Percentiles rank a stretch among this genome's conserved stretches.
phyloP scores from a whole-genome alignment of 2,888 invertebrate species.

The Ophion slaviceki region DNA sequence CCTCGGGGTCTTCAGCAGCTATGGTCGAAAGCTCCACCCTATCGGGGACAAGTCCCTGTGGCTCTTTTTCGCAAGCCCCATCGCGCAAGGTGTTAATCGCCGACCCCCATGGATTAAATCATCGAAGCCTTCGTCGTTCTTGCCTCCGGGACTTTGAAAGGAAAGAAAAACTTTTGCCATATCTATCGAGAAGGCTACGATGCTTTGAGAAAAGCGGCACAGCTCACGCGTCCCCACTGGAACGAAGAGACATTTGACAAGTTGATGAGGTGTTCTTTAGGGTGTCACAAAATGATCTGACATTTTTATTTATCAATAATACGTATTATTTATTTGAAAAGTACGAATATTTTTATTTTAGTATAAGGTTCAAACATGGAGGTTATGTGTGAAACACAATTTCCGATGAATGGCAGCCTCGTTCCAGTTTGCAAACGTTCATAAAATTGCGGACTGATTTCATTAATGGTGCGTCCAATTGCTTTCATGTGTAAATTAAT shows the following conservation, averaged over 20 bases:
- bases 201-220: background rate
- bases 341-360: no score
- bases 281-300: no score
- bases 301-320: no score
- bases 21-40: constrained; percentile 31
- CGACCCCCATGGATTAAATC: constrained; percentile 38
- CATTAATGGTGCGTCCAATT: no score
- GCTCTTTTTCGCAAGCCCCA: constrained; percentile 27
- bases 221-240: background rate
- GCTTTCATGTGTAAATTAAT: no score
- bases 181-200: background rate
- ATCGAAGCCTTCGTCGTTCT: constrained; percentile 17
- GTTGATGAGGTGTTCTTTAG: no score
- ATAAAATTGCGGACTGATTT: no score
- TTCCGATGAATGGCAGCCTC: no score
- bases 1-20: constrained; percentile 38
- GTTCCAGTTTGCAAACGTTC: no score
- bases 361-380: no score
- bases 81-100: constrained; percentile 60
- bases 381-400: no score
- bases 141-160: constrained; percentile 30
- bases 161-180: constrained; percentile 22
- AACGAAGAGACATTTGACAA: background rate
- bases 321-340: no score
- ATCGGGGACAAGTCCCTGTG: constrained; percentile 46